A percentile compares a stretch with the other conserved stretches of the same genome.
phyloP scores from a whole-genome alignment of 2,113 vertebrate species.

The Toxotes jaculatrix region DNA sequence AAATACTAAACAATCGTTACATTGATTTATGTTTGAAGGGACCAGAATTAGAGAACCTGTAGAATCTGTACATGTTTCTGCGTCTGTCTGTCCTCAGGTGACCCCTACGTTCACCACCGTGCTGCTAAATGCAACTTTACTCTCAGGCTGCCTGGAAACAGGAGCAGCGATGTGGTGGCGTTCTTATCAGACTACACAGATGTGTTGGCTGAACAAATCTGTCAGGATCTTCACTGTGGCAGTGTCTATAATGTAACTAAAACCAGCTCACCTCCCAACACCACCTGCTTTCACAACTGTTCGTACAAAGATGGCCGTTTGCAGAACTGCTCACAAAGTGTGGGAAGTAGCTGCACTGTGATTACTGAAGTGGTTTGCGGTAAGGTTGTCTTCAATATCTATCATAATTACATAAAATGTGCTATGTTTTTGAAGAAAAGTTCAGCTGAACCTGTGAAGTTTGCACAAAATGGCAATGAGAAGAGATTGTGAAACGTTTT shows the following conservation, averaged over 20 bases:
- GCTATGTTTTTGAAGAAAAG: no score
- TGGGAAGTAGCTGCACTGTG: constrained; percentile 34
- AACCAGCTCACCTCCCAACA: background rate
- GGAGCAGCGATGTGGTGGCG: background rate
- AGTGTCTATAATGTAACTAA: background rate
- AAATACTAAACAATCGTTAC: no score
- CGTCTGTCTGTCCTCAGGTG: constrained; percentile 44
- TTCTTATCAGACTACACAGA: constrained; percentile 19
- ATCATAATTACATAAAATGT: background rate
- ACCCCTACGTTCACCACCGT: constrained; percentile 32
- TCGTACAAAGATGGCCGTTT: constrained; percentile 50
- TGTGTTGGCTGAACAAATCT: constrained; percentile 43
- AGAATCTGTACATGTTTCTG: background rate
- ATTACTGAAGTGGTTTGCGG: constrained; percentile 63
- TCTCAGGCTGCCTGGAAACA: constrained; percentile 39
- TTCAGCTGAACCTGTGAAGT: background rate
- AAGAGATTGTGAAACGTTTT: no score
- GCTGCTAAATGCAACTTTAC: constrained; percentile 62
- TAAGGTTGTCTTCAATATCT: constrained; percentile 27
- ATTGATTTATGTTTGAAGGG: no score
- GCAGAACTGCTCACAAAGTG: constrained; percentile 65
- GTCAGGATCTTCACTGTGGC: constrained; percentile 67
- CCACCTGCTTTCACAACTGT: constrained; percentile 70
- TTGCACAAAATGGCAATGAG: background rate
- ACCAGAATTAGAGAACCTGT: no score